Evolutionary conservation across 2,113 vertebrate genomes (phyloP), one percentile per base, ranked within the genome.

Genomic region (Gymnocephalus cernua): DNA sequence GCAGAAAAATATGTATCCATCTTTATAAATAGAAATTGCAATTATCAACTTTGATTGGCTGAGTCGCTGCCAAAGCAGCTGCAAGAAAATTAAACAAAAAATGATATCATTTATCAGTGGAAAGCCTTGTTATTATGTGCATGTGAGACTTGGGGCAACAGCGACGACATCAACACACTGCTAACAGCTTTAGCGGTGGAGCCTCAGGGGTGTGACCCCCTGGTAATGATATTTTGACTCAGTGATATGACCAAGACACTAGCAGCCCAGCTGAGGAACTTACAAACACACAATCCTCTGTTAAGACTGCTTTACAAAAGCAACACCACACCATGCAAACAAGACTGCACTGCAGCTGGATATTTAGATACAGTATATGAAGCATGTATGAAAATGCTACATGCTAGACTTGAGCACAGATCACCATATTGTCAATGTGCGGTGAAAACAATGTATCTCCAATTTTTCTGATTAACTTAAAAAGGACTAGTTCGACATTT

Each of bases 181-280:
- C 76, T 58, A 66, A 85, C 62, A 73, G 83, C 79, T 86, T 85
- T 12, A 80, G 80, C 16, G 38, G 62, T 45, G 76, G 61, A 51
- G 75, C 61, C 75, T 69, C 50, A 18, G 70, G 65, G 77, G 38
- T 54, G 50, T 61, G 80, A 88, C 79, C 75, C 59, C 10, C 27
- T 54, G 32, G 27, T 77, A 41, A 74, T 69, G 85, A 79, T 78
- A 81, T 88, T 88, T 89, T 79, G 70, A 80, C 65, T 27, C 51
- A 29, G 21, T 50, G 74, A 73, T 54, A 53, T 54, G 63, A 79
- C 81, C 54, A 74, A 77, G 67, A 80, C 62, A 67, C 65, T 23
- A 63, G 65, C 63, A 76, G 63, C 19, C 25, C 58, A 54, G 61
- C 38, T 48, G 41, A 80, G 32, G 15, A 78, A 78, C 72, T 61